phyloP scores from a whole-genome alignment of 2,113 vertebrate genomes.

The Campylorhamphus procurvoides region DNA sequence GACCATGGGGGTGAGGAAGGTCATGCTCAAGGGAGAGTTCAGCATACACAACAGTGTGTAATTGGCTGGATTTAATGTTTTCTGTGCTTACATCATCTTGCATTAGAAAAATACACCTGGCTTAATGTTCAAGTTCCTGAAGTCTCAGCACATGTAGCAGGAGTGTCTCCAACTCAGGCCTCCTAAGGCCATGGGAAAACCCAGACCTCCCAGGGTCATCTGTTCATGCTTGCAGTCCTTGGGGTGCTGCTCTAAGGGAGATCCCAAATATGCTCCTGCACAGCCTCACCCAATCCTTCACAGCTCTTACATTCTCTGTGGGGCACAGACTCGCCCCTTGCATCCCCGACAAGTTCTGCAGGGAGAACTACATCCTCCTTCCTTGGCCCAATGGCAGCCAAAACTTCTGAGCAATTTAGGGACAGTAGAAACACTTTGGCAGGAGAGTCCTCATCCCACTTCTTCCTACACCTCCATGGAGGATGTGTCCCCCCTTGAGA shows the following conservation, averaged over 20 bases:
- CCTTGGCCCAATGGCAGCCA: rapidly evolving
- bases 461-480: background rate
- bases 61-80: background rate
- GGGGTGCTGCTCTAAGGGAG: background rate
- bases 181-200: background rate
- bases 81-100: background rate
- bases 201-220: background rate
- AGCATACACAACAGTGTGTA: background rate
- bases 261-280: rapidly evolving
- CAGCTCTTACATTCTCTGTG: rapidly evolving
- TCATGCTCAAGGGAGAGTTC: background rate
- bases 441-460: background rate
- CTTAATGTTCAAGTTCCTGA: background rate
- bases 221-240: background rate
- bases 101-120: background rate
- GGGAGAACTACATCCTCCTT: background rate
- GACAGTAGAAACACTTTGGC: background rate
- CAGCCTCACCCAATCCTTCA: background rate
- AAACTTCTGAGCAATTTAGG: background rate
- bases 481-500: rapidly evolving
- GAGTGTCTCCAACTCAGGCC: background rate
- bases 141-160: background rate
- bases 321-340: background rate
- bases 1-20: background rate
- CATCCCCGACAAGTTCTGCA: background rate